Percentiles rank a stretch among this genome's conserved stretches.
phyloP scores from a whole-genome alignment of 1,140 invertebrate species.

The Tetragonula clypearis region DNA sequence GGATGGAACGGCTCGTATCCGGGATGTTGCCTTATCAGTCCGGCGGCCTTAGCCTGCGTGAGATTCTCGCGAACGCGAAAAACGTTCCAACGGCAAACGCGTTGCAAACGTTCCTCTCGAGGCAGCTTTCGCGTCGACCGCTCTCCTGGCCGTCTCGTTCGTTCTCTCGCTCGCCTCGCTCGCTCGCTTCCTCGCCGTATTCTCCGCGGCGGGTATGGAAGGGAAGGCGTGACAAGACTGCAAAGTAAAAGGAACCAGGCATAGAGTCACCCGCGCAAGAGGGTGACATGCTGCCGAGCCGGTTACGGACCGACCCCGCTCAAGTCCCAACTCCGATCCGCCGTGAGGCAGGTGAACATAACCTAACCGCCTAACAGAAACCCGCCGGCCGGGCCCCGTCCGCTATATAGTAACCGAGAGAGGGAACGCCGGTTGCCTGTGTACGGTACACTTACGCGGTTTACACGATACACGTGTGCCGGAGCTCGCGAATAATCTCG shows the following conservation, averaged over 20 bases:
- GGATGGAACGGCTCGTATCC: slow-evolving; percentile 12
- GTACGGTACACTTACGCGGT: slow-evolving; percentile 46
- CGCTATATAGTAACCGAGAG: neutral
- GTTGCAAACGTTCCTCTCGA: slow-evolving; percentile 49
- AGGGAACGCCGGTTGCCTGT: slow-evolving; percentile 1
- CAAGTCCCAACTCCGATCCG: slow-evolving; percentile 56
- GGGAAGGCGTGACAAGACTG: slow-evolving; percentile 79
- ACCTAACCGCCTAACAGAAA: slow-evolving; percentile 70
- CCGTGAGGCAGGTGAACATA: slow-evolving; percentile 77
- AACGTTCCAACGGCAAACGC: slow-evolving; percentile 14
- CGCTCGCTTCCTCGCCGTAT: slow-evolving; percentile 54
- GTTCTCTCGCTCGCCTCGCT: slow-evolving; percentile 8
- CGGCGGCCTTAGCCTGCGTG: slow-evolving; percentile 24
- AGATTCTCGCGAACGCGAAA: slow-evolving; percentile 41
- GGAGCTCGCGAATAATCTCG: slow-evolving; percentile 46
- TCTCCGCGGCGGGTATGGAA: slow-evolving; percentile 69
- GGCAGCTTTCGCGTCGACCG: neutral
- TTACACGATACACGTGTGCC: slow-evolving; percentile 41
- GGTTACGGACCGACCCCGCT: slow-evolving; percentile 71
- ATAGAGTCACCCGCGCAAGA: slow-evolving; percentile 79
- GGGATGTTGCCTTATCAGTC: slow-evolving; percentile 55
- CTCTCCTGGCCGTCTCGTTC: slow-evolving; percentile 1
- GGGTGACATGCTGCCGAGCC: slow-evolving; percentile 81
- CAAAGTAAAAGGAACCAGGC: slow-evolving; percentile 77
- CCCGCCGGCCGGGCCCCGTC: slow-evolving; percentile 31